Conservation (phyloP, 2,888 invertebrate genomes). For the Rotaria sp. region DNA sequence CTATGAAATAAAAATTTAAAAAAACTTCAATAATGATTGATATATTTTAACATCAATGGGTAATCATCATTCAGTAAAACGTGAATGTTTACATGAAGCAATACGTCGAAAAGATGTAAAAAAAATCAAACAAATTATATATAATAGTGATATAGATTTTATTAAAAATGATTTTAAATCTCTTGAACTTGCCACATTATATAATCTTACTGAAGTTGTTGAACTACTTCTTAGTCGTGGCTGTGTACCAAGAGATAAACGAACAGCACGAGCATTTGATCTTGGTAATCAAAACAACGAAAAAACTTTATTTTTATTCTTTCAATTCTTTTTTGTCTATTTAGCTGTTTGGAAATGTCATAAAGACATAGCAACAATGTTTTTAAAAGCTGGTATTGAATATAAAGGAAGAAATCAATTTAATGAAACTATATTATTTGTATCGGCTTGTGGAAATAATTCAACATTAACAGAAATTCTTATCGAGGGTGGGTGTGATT, state of each 20-base stretch:
- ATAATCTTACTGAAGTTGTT: constrained; percentile 29
- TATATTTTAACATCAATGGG: background rate
- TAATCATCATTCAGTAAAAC: constrained; percentile 30
- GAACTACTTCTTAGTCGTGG: constrained; percentile 22
- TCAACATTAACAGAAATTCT: constrained; percentile 31
- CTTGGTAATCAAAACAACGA: background rate
- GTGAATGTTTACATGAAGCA: constrained; percentile 31
- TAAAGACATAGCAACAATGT: constrained; percentile 33
- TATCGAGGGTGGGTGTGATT: constrained; percentile 33
- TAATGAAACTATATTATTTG: constrained; percentile 36
- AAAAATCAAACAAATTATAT: constrained; percentile 31
- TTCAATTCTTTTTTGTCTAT: background rate
- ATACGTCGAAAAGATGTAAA: constrained; percentile 31
- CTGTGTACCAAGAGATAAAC: constrained; percentile 31
- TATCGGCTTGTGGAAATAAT: constrained; percentile 39
- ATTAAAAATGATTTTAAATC: constrained; percentile 35
- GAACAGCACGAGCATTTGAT: constrained; percentile 34
- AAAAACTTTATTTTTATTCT: background rate
- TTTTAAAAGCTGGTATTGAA: constrained; percentile 38
- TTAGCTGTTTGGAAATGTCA: constrained; percentile 39
- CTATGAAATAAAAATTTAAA: too few species aligned
- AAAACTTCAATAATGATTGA: too few species aligned
- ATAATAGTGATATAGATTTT: background rate
- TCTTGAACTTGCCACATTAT: constrained; percentile 32
- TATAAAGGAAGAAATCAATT: constrained; percentile 36